A percentile compares a stretch with the other conserved stretches of the same genome.
phyloP scores from a whole-genome alignment of 2,888 invertebrate species.

The Drosophila yooni region DNA sequence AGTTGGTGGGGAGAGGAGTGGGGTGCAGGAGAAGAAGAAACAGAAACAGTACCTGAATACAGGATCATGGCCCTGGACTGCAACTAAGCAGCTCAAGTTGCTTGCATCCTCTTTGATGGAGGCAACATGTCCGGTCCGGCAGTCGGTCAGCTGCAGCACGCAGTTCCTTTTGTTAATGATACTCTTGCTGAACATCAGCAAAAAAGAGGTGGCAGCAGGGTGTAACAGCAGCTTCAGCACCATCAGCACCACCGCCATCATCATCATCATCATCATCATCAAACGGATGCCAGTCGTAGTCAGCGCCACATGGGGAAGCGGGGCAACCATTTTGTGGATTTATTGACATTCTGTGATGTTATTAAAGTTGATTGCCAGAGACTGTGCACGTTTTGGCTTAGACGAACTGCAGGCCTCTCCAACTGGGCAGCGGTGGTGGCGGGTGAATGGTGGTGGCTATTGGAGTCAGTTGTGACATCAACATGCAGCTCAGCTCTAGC shows the following conservation, averaged over 20 bases:
- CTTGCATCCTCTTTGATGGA: constrained; percentile 39
- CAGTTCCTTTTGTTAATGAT: constrained; percentile 80
- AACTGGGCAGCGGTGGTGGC: background rate
- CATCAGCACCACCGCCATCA: constrained; percentile 45
- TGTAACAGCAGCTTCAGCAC: constrained; percentile 34
- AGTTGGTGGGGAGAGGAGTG: background rate
- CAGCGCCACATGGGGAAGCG: constrained; percentile 44
- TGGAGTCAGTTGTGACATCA: constrained; percentile 47
- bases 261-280: constrained; percentile 35
- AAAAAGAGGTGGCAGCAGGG: constrained; percentile 13
- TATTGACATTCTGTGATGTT: constrained; percentile 84
- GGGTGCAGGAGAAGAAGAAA: background rate
- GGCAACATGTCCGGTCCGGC: constrained; percentile 19
- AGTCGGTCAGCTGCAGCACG: constrained; percentile 67
- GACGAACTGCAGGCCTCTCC: constrained; percentile 57
- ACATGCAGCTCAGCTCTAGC: constrained; percentile 61
- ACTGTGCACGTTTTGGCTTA: constrained; percentile 77
- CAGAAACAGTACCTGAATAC: constrained; percentile 9
- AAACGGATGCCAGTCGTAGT: constrained; percentile 45
- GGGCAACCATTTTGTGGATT: constrained; percentile 79
- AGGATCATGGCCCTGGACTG: constrained; percentile 45
- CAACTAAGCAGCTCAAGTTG: constrained; percentile 71
- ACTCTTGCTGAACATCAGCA: constrained; percentile 69
- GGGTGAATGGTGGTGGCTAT: background rate
- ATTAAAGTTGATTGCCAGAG: constrained; percentile 80